phyloP scores from a whole-genome alignment of 2,113 vertebrate genomes.

The Bagarius yarrelli region DNA sequence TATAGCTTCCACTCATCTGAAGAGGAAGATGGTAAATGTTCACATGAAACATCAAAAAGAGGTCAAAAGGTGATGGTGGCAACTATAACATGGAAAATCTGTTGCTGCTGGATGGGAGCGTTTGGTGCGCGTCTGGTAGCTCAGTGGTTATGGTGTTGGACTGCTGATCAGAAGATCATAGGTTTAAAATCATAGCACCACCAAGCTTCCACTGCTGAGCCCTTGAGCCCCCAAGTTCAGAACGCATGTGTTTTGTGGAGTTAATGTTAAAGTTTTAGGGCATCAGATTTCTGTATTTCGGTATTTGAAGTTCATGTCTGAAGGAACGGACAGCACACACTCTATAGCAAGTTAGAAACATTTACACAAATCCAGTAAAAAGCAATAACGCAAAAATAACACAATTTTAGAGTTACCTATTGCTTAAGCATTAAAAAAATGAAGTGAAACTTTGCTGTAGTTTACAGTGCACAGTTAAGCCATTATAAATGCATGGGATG shows the following conservation, averaged over 20 bases:
- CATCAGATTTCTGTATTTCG: too few species aligned
- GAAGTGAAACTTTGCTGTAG: neutral
- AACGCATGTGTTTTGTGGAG: too few species aligned
- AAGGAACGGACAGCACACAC: neutral
- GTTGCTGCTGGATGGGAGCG: too few species aligned
- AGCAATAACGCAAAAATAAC: neutral
- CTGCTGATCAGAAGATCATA: too few species aligned
- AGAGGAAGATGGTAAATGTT: neutral
- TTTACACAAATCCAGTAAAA: too few species aligned
- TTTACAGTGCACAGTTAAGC: neutral
- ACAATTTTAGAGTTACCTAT: neutral
- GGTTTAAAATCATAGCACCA: too few species aligned
- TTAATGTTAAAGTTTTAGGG: too few species aligned
- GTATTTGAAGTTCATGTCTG: too few species aligned
- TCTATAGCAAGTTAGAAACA: neutral
- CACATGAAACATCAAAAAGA: neutral
- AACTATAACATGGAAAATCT: neutral
- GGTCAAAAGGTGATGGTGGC: neutral
- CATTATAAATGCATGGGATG: neutral
- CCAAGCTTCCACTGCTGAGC: too few species aligned
- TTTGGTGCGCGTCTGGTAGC: too few species aligned
- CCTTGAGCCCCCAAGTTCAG: too few species aligned
- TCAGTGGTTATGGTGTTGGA: too few species aligned
- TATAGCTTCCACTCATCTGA: slow-evolving; percentile 11
- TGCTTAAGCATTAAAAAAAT: neutral